Evolutionary conservation across 1,140 invertebrate genomes (phyloP).

Genomic region (Bemisia tabaci): DNA sequence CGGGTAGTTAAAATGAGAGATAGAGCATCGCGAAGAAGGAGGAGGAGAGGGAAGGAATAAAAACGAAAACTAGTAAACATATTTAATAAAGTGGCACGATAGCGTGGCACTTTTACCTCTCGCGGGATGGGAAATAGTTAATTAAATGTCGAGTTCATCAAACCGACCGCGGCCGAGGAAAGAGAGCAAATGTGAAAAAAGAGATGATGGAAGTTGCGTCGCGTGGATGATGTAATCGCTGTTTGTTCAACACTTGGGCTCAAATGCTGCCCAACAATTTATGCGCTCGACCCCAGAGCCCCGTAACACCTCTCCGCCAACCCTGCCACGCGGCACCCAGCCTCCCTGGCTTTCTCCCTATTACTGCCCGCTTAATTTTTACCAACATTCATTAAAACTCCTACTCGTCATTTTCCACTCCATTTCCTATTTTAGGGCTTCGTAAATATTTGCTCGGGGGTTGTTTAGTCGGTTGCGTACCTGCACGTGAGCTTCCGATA

Average conservation of each 20-base stretch:
- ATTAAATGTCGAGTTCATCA: background rate
- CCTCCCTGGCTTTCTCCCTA: no score
- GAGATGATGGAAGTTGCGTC: background rate
- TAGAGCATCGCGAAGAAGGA: no score
- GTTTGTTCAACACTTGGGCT: background rate
- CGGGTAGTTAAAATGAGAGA: no score
- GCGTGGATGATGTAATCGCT: background rate
- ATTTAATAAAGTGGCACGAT: background rate
- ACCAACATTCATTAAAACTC: background rate
- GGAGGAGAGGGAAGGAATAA: background rate
- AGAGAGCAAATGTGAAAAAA: background rate
- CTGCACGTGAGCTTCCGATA: no score
- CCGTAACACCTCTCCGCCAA: background rate
- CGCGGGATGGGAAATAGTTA: background rate
- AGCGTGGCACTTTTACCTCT: background rate
- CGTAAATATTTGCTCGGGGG: background rate
- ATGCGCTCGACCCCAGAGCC: background rate
- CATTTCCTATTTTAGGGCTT: background rate
- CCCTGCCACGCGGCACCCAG: no score
- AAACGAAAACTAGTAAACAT: background rate
- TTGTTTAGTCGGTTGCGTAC: no score
- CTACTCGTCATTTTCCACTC: background rate
- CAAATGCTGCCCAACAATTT: background rate
- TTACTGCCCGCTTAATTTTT: no score
- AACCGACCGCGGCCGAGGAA: background rate